Conservation (phyloP, 2,113 vertebrate species). For the Coregonus clupeaformis region DNA sequence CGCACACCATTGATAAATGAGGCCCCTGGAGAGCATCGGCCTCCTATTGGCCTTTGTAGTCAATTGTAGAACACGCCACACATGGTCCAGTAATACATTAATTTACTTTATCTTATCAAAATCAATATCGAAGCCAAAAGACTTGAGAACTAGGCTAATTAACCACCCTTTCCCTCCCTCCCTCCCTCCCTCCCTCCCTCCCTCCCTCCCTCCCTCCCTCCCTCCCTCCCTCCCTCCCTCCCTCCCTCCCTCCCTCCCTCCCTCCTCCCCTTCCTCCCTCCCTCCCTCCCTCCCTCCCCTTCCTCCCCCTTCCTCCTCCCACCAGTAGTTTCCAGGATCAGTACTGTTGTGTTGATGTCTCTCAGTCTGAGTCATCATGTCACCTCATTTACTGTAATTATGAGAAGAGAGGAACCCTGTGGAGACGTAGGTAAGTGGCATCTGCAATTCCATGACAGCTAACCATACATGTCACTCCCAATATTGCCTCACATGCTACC, state of each 20-base stretch:
- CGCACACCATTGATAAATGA: too few species aligned
- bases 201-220: neutral
- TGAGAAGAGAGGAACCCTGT: conserved; percentile 19
- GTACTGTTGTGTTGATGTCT: conserved; percentile 39
- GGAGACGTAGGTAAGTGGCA: neutral
- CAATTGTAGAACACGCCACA: too few species aligned
- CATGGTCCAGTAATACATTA: too few species aligned
- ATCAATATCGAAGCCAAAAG: too few species aligned
- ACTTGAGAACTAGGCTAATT: too few species aligned
- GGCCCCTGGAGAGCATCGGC: too few species aligned
- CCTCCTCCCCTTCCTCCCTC: neutral
- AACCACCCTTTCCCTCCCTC: neutral
- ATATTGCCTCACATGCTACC: too few species aligned
- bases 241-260: neutral
- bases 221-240: neutral
- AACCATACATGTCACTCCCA: neutral
- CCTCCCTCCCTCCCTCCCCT: neutral
- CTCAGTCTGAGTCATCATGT: conserved; percentile 48
- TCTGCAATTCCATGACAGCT: neutral
- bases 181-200: neutral
- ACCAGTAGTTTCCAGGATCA: neutral
- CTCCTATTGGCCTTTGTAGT: too few species aligned
- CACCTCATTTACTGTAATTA: conserved; percentile 45
- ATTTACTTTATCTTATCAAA: too few species aligned
- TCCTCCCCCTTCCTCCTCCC: neutral